Percentiles rank a stretch among this genome's conserved stretches.
These are phyloP conservation scores for Parascotia fuliginaria DNA, from an alignment of 2,888 invertebrate species.

Conservation along the genomic window DNA sequence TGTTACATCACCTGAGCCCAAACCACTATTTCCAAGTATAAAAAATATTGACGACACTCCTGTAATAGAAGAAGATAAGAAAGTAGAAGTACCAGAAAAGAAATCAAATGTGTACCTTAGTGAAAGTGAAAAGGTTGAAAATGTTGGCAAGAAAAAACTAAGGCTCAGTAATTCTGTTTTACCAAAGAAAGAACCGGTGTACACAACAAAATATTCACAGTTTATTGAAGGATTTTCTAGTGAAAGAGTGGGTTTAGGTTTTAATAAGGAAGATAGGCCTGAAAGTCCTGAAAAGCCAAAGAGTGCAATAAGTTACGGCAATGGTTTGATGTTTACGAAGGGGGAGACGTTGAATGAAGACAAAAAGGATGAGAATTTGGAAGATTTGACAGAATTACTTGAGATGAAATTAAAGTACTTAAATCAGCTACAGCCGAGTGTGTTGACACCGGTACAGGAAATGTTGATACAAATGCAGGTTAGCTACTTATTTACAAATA, in stretches of 20 bases:
- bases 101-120: conserved; percentile 70
- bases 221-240: conserved; percentile 75
- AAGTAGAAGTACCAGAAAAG: conserved; percentile 45
- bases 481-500: conserved; percentile 20
- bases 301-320: conserved; percentile 72
- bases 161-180: conserved; percentile 78
- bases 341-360: conserved; percentile 80
- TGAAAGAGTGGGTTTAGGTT: conserved; percentile 82
- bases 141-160: conserved; percentile 66
- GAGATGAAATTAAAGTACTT: conserved; percentile 84
- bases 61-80: conserved; percentile 41
- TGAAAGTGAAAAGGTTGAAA: conserved; percentile 57
- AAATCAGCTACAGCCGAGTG: conserved; percentile 73
- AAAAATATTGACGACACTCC: conserved; percentile 53
- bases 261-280: conserved; percentile 59
- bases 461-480: conserved; percentile 87
- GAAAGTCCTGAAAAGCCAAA: conserved; percentile 62
- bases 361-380: conserved; percentile 67
- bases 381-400: conserved; percentile 71
- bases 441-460: conserved; percentile 82
- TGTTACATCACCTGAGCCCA: conserved; percentile 56
- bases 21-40: conserved; percentile 61
- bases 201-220: conserved; percentile 80
- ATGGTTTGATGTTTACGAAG: conserved; percentile 80
- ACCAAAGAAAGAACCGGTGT: conserved; percentile 66